A percentile compares a stretch with the other conserved stretches of the same genome.
phyloP scores from a whole-genome alignment of 2,113 vertebrate genomes.

The Rhinolophus sinicus region DNA sequence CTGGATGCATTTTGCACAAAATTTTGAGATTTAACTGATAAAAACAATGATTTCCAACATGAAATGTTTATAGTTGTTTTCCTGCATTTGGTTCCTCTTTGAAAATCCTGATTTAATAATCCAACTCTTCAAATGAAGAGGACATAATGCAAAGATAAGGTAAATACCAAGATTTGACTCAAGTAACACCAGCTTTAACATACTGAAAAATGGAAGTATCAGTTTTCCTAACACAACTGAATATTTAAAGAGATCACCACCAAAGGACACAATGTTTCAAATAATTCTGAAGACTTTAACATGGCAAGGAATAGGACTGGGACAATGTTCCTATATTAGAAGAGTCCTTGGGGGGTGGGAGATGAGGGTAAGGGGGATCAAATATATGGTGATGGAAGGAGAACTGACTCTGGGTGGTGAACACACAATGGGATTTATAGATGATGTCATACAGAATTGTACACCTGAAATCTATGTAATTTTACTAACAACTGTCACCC shows the following conservation, averaged over 20 bases:
- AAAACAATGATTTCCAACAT: constrained; percentile 33
- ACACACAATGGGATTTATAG: too few relatives aligned
- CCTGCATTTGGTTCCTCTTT: background rate
- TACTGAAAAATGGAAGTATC: background rate
- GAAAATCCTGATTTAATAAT: background rate
- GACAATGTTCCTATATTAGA: background rate
- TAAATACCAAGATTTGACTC: background rate
- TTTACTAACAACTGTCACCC: too few relatives aligned
- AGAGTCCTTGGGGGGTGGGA: too few relatives aligned
- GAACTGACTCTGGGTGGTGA: too few relatives aligned
- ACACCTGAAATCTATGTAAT: too few relatives aligned
- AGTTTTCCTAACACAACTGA: background rate
- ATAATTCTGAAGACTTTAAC: constrained; percentile 20
- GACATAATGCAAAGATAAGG: background rate
- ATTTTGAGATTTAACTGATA: constrained; percentile 5
- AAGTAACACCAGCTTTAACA: background rate
- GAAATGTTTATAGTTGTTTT: background rate
- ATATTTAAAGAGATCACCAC: background rate
- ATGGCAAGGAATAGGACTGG: background rate
- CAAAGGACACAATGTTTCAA: constrained; percentile 33
- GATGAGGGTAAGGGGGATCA: too few relatives aligned
- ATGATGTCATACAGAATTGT: too few relatives aligned
- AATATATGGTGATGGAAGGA: too few relatives aligned
- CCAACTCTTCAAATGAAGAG: background rate
- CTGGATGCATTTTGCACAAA: constrained; percentile 10